Conservation (phyloP, 2,888 invertebrate species). For the Philonicus albiceps region DNA sequence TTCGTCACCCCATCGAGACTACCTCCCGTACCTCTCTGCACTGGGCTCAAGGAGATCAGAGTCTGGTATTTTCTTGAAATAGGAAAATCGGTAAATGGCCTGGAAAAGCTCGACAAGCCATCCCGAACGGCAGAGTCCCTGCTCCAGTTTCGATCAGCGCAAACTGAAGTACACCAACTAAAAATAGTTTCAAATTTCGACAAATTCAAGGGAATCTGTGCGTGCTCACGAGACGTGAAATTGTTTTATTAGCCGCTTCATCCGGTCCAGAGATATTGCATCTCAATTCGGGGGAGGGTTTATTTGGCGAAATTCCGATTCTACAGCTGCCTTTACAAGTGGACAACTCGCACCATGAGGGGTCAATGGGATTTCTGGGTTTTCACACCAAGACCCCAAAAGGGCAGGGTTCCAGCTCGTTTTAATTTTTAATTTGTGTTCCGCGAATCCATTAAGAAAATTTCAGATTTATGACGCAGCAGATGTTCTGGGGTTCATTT, state of each 20-base stretch:
- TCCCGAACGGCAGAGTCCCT: neutral
- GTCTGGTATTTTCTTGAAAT: neutral
- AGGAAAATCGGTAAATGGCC: constrained; percentile 33
- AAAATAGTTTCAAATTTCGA: constrained; percentile 26
- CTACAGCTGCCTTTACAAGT: neutral
- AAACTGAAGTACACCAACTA: constrained; percentile 5
- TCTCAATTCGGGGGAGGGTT: neutral
- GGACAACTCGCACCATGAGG: neutral
- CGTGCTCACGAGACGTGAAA: constrained; percentile 28
- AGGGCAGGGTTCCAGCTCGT: neutral
- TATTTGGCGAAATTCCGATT: neutral
- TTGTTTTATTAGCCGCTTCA: constrained; percentile 30
- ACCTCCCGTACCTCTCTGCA: neutral
- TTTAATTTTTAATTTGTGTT: neutral
- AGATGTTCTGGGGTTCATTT: constrained; percentile 22
- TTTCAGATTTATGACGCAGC: constrained; percentile 29
- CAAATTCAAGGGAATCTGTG: neutral
- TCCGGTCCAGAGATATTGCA: neutral
- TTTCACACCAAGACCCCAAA: neutral
- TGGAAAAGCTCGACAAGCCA: constrained; percentile 39
- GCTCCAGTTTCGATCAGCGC: neutral
- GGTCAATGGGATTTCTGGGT: neutral
- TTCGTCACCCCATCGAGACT: neutral
- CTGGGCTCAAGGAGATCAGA: neutral
- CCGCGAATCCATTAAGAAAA: constrained; percentile 10